These are phyloP conservation scores for Trichosurus vulpecula DNA, from an alignment of 2,797 vertebrate species.

Conservation along the genomic window DNA sequence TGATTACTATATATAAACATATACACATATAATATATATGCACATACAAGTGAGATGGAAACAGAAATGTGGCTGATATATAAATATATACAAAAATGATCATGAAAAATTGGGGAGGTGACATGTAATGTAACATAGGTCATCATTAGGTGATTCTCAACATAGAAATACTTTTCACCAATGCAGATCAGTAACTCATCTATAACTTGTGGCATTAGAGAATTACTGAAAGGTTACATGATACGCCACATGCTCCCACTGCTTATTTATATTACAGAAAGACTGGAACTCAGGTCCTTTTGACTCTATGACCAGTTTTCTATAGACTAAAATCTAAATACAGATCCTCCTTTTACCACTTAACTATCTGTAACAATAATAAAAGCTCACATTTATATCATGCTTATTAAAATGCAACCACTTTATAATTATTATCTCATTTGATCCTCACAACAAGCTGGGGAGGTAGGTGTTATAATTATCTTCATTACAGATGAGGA, in stretches of 20 bases:
- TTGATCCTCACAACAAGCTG: background rate
- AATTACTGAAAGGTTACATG: background rate
- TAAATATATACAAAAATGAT: background rate
- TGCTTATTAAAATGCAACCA: background rate
- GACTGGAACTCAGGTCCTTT: background rate
- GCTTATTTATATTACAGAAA: background rate
- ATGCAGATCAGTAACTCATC: background rate
- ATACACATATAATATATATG: background rate
- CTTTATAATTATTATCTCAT: background rate
- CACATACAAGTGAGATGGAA: background rate
- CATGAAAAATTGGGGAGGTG: background rate
- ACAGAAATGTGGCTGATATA: background rate
- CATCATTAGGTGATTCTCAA: background rate
- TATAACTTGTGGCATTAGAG: background rate
- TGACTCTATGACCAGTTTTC: background rate
- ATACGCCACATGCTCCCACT: background rate
- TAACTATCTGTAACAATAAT: background rate
- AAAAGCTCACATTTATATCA: background rate
- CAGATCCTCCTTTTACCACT: background rate
- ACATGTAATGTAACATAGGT: background rate
- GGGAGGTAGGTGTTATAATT: background rate
- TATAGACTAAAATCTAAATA: background rate
- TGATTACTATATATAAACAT: background rate
- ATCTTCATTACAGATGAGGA: background rate
- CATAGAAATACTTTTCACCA: background rate